Base-by-base conservation (phyloP, 2,797 vertebrate species). In the Centropyge bicolor region DNA sequence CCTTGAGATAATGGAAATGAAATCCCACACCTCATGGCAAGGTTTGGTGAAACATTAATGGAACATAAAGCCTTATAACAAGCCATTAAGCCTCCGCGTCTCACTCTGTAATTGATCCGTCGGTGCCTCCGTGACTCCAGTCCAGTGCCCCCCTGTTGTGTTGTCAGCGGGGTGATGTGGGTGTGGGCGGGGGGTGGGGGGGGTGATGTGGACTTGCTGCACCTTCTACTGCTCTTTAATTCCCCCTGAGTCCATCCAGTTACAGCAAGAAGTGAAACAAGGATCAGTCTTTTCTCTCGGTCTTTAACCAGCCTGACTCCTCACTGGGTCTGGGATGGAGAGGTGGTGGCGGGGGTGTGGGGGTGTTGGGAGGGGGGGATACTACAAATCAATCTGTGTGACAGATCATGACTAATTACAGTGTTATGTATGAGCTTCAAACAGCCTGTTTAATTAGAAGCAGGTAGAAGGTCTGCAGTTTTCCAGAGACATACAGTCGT, bases 31-130 rank as follows among this genome's bases (percentile, higher is more conserved):
- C 22, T 68, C 69, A 16, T 38, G 24, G 55, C 7, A 13, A 56
- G 5, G 27, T 54, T 69, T 70, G 66, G 14, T 65, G 60, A 75
- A 81, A 46, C 49, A 59, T 59, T 67, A 64, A 85, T 76, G 69
- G 43, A 75, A 66, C 52, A 49, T 46, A 70, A 78, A 83, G 67
- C 45, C 56, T 60, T 11, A 35, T 36, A 64, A 52, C 3, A 1
- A 48, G 45, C 55, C 66, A 51, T 70, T 76, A 55, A 74, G 31
- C 46, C 56, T 43, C 19, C 27, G 31, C 31, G 41, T 75, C 66
- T 76, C 57, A 24, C 8, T 1, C 38, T 45, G 6, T 22, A 64
- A 85, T 75, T 48, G 80, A 81, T 85, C 57, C 41, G 9, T 51
- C 35, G 70, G 54, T 24, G 14, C 52, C 8, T 75, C 11, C 0